A percentile compares a stretch with the other conserved stretches of the same genome.
Conservation (phyloP, 2,888 invertebrate genomes). For the Drosophila affinis region DNA sequence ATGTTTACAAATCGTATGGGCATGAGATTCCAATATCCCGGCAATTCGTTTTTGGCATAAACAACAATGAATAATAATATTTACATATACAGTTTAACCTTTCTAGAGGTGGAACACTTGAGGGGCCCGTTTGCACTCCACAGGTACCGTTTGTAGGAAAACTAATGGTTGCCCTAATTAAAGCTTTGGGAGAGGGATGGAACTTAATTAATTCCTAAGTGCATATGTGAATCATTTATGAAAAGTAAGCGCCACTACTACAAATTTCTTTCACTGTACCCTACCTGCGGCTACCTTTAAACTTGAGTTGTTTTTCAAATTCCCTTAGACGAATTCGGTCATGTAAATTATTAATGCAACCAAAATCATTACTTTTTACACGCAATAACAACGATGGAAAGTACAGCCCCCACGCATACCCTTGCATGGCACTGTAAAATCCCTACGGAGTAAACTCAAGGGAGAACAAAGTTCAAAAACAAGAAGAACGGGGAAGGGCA, state of each 20-base stretch:
- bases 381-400: constrained; percentile 1
- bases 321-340: not conserved
- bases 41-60: not conserved
- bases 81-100: no score
- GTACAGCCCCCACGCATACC: not conserved
- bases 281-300: not conserved
- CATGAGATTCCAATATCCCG: not conserved
- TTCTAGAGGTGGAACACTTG: no score
- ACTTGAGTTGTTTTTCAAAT: not conserved
- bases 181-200: not conserved
- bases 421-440: not conserved
- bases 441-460: constrained; percentile 21
- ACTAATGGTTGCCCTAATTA: not conserved
- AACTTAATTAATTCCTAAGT: not conserved
- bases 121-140: not conserved
- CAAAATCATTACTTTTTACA: constrained; percentile 3
- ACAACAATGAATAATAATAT: not conserved
- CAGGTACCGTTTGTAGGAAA: not conserved
- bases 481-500: constrained; percentile 10
- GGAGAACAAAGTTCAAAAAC: not conserved
- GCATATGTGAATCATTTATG: not conserved
- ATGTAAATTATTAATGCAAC: constrained; percentile 13
- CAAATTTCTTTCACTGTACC: not conserved
- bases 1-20: not conserved
- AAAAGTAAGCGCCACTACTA: not conserved